These are phyloP conservation scores for Psophia crepitans DNA, from an alignment of 2,113 vertebrate genomes.

Conservation along the genomic window DNA sequence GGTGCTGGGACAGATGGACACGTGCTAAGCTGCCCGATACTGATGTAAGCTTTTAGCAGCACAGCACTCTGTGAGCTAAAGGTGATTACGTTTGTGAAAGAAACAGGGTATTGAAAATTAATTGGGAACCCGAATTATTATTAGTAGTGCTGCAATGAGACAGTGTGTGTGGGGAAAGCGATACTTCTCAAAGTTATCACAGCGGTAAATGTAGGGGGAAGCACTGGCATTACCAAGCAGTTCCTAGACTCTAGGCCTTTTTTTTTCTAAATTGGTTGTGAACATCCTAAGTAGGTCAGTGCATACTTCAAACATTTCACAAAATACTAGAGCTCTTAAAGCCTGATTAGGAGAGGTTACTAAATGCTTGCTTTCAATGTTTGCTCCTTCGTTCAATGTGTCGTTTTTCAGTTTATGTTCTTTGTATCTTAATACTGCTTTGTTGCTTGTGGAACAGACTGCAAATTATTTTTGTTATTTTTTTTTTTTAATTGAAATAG, in stretches of 20 bases:
- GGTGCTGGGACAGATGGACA: fast-evolving
- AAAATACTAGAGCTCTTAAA: slow-evolving; percentile 12
- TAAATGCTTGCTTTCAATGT: neutral
- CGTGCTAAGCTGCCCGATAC: neutral
- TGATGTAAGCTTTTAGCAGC: neutral
- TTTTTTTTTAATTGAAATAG: neutral
- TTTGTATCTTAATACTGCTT: neutral
- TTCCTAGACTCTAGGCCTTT: neutral
- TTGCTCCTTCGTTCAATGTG: neutral
- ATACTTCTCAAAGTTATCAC: neutral
- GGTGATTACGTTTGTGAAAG: neutral
- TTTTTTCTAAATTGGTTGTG: neutral
- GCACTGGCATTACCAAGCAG: neutral
- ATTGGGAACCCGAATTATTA: neutral
- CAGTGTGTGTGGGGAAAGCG: neutral
- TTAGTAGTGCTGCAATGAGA: neutral
- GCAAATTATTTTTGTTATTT: neutral
- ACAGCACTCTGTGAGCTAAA: neutral
- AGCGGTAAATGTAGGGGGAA: neutral
- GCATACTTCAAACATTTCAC: slow-evolving; percentile 17
- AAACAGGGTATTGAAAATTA: neutral
- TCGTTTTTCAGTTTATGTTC: neutral
- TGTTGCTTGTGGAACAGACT: neutral
- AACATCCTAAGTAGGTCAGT: slow-evolving; percentile 50
- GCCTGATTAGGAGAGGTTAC: slow-evolving; percentile 17